Evolutionary conservation across 2,888 invertebrate species (phyloP), one percentile per base, ranked within the genome.

Genomic region (Ichneumoninae sp.): DNA sequence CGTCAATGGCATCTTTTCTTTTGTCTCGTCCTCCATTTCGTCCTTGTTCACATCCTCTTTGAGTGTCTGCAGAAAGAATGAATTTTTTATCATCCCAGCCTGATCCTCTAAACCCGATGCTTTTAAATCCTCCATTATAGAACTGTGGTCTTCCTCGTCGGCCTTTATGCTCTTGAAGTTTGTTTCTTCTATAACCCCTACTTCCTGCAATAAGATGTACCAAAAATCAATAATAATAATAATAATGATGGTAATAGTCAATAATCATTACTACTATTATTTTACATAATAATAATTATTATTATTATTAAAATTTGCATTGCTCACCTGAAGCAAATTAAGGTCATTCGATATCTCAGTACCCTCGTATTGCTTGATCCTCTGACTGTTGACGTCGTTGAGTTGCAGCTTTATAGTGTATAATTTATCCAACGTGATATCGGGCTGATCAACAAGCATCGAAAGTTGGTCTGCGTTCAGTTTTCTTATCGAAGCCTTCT

Each of bases 381-480:
- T 69, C 19, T 69, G 33, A 8, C 13, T 10, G 63, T 83, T 83
- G 33, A 73, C 8, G 7, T 22, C n/a, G 26, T 44, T 33, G 5
- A 77, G 52, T 13, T 83, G 26, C 1, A 30, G 10, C 52, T 19
- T 95, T 26, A 96, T 91, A 91, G 95, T 95, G 90, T 96, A 95
- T 4, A 96, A 92, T 89, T 96, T 95, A 54, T 95, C 95, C 52
- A 96, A 93, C 65, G 95, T 95, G 0, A 95, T 91, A 89, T 95
- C 95, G 66, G 95, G 92, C 92, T 95, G 94, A 87, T 95, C 92
- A 0, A 96, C 95, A 79, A 97, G 94, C 86, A 96, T 94, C 16
- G 96, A 95, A 5, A 97, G 92, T 90, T 97, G 96, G 75, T 95
- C 94, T 6, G 96, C 95, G 89, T 95, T 96, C 47, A 97, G 93